Evolutionary conservation across 2,797 vertebrate genomes (phyloP), one percentile per base, ranked within the genome.

Genomic region (Poliocrania exsul): DNA sequence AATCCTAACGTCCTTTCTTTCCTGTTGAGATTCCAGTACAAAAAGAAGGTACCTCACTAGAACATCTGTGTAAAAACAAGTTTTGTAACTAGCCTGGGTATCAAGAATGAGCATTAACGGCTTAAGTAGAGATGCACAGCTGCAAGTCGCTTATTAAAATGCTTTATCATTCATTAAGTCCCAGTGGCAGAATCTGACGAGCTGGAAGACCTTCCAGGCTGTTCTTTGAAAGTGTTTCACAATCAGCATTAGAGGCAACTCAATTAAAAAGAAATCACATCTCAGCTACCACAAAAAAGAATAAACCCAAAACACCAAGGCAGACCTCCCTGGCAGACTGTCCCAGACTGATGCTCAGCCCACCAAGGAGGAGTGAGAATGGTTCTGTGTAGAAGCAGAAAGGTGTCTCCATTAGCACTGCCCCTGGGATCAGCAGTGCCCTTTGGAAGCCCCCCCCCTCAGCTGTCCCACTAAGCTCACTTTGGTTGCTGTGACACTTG

Each of bases 61-160:
- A 87, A 78, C 85, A 92, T 88, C 86, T 95, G 78, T 33, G 57
- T 81, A 82, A 84, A 95, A 77, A 0, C 26, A 83, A 86, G 51
- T 84, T 90, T 77, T 61, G 5, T 88, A 93, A 70, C 71, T 61
- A 86, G 75, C 40, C 72, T 83, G 42, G 64, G 85, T 93, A 86
- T 82, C 92, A 86, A 70, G 61, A 96, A 90, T 21, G 40, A 81
- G 35, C 73, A 93, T 94, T 90, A 95, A 44, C 10, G 1, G 54
- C 40, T 67, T 51, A 90, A 91, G 67, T 51, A 31, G 79, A 89
- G 60, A 86, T 38, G 16, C 91, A 87, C 75, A 95, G 93, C 81
- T 95, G 92, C 91, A 93, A 93, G 71, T 37, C 57, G 61, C 61
- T 93, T 93, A 95, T 96, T 95, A 87, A 91, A 97, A 86, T 84